Base-by-base conservation (phyloP, 2,113 vertebrate genomes). In the Aptenodytes patagonicus region DNA sequence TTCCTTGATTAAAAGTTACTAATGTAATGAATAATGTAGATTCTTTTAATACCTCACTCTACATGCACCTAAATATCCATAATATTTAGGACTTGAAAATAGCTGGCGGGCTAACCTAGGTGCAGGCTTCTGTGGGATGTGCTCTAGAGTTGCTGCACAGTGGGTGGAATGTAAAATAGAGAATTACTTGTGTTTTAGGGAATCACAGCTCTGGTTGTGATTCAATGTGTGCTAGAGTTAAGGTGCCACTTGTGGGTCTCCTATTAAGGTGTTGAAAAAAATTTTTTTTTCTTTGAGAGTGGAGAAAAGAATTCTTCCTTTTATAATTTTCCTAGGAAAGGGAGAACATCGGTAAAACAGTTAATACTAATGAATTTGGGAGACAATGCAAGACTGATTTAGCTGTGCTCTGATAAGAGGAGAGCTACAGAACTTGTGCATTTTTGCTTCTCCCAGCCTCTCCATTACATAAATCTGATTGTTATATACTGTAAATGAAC, bases 1-100 rank as follows among this genome's bases (percentile, higher is more conserved):
- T 89, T 87, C 17, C 65, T 90, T 96, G 92, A 92, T 96, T 94
- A 92, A 76, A 93, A 80, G 34, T 93, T 79, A 73, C 52, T 83
- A 61, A 90, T 66, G 49, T 54, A 86, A 83, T 83, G 82, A 96
- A 80, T 86, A 94, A 88, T 34, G 46, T 38, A 83, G 40, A 85
- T 32, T 29, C 52, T 91, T 89, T 89, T 69, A 83, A 87, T 44
- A 82, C 13, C 7, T 92, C 40, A 40, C 40, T 84, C 21, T 73
- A 29, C 11, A 10, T 31, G 7, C 34, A 38, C 47, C 81, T 60
- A 55, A 88, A 82, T 68, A 66, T 54, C 24, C 0, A 0, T 65
- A 80, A 40, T 54, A 54, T 44, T 40, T 66, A 22, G 10, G 9
- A 69, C 19, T 80, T 90, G 66, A 93, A 95, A 92, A 73, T 15